These are phyloP conservation scores for Sthenelais limicola DNA, from an alignment of 2,888 invertebrate species.

Conservation along the genomic window DNA sequence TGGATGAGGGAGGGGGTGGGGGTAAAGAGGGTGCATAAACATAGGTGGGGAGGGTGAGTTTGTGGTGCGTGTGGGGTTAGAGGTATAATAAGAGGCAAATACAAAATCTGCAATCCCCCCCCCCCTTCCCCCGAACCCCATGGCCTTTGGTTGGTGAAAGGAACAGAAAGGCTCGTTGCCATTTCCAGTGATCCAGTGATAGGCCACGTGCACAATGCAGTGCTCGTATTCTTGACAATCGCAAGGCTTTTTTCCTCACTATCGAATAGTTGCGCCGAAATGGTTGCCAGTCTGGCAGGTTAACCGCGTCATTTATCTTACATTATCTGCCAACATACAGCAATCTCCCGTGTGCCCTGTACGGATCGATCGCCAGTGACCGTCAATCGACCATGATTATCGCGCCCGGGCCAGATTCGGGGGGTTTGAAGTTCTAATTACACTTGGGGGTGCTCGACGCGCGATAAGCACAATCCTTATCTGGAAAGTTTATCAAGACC, in stretches of 20 bases:
- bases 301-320: slow-evolving; percentile 60
- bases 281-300: slow-evolving; percentile 39
- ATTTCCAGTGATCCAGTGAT: not conserved
- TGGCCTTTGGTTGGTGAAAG: not conserved
- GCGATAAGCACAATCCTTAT: slow-evolving; percentile 53
- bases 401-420: slow-evolving; percentile 55
- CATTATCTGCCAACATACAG: slow-evolving; percentile 57
- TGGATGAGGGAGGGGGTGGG: not conserved
- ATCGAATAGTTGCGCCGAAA: not conserved
- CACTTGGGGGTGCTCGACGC: slow-evolving; percentile 57
- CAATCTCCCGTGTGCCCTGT: slow-evolving; percentile 50
- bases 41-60: not conserved
- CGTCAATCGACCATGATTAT: slow-evolving; percentile 63
- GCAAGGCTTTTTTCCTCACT: not conserved
- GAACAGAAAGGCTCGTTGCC: not conserved
- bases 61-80: not conserved
- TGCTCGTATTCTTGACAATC: slow-evolving; percentile 3
- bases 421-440: slow-evolving; percentile 62
- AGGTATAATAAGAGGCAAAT: not conserved
- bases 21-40: no score
- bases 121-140: not conserved
- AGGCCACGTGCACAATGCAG: not conserved
- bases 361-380: slow-evolving; percentile 59
- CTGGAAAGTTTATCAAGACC: slow-evolving; percentile 30
- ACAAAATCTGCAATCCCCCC: not conserved